A percentile compares a stretch with the other conserved stretches of the same genome.
Evolutionary conservation across 2,113 vertebrate genomes (phyloP).

Genomic region (Sarotherodon lohbergeri): DNA sequence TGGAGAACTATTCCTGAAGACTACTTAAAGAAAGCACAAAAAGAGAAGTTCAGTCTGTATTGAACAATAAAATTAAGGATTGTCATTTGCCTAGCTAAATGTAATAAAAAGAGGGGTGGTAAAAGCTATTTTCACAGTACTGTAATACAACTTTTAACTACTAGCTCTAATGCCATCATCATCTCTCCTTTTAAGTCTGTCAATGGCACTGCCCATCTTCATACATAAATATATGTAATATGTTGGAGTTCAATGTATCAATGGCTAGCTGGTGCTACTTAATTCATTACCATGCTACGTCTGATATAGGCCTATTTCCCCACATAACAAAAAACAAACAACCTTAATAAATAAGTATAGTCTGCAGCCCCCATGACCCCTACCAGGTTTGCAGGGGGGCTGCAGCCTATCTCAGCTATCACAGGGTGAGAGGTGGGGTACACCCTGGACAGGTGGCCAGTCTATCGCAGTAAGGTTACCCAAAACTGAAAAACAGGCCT

Average conservation of each 20-base stretch:
- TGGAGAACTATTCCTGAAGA: fast-evolving
- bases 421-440: neutral
- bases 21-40: neutral
- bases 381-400: neutral
- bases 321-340: neutral
- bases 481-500: neutral
- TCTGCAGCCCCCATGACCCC: neutral
- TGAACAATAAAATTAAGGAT: neutral
- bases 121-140: neutral
- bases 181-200: neutral
- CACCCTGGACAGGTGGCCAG: neutral
- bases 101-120: neutral
- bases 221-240: neutral
- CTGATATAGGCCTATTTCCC: neutral
- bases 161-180: neutral
- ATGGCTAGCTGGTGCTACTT: neutral
- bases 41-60: neutral
- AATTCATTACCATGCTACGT: neutral
- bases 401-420: neutral
- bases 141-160: neutral
- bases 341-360: neutral
- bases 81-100: neutral
- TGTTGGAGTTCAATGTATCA: neutral
- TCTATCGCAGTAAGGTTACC: neutral
- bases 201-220: neutral